phyloP scores from a whole-genome alignment of 2,797 vertebrate species.

The Nannoperca obscura region DNA sequence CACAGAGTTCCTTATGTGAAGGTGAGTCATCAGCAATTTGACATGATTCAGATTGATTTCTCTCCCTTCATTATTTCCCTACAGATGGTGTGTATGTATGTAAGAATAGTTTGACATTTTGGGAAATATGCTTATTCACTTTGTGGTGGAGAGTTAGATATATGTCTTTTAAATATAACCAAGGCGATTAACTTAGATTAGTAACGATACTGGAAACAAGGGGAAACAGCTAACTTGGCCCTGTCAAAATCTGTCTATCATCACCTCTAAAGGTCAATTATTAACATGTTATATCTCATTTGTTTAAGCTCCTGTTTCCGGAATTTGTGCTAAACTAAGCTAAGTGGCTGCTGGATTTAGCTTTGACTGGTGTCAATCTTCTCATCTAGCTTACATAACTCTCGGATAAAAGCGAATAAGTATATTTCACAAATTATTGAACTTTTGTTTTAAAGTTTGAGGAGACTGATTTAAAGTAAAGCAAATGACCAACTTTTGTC shows the following conservation, averaged over 20 bases:
- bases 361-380: background rate
- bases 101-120: slow-evolving; percentile 3
- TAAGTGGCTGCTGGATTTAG: too few species aligned
- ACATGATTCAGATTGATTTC: slow-evolving; percentile 23
- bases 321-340: too few species aligned
- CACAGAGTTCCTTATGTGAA: slow-evolving; percentile 96
- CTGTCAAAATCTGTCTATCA: background rate
- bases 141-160: background rate
- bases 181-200: background rate
- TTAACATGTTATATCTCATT: background rate
- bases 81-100: background rate
- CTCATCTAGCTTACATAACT: background rate
- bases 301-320: background rate
- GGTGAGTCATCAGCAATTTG: slow-evolving; percentile 81
- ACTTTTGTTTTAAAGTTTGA: background rate
- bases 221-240: background rate
- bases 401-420: background rate
- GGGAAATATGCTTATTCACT: background rate
- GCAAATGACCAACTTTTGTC: background rate
- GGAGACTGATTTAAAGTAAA: background rate
- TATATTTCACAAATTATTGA: background rate
- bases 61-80: background rate
- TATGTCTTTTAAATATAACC: background rate
- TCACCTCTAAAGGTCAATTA: background rate
- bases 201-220: background rate